Evolutionary conservation across 2,797 vertebrate genomes (phyloP).

Genomic region (Labeo calbasu): DNA sequence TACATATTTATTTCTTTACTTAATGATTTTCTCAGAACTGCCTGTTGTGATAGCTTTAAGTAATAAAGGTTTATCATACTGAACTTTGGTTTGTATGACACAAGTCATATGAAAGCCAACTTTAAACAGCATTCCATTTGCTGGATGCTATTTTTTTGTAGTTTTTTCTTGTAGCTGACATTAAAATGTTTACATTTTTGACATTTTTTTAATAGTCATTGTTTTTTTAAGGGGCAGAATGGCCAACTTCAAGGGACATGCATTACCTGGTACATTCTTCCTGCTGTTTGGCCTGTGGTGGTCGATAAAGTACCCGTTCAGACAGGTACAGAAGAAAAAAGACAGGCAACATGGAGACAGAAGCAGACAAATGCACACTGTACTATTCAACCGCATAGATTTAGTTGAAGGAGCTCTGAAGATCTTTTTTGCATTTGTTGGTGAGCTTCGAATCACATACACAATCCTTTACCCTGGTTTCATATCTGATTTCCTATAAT

Average conservation of each 20-base stretch:
- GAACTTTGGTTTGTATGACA: slow-evolving; percentile 30
- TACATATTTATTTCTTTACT: not conserved
- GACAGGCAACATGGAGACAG: slow-evolving; percentile 61
- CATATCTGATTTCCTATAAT: not conserved
- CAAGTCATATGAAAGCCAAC: not conserved
- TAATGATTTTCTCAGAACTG: not conserved
- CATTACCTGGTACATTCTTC: slow-evolving; percentile 93
- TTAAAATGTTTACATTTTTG: not conserved
- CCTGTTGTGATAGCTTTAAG: not conserved
- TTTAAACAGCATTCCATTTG: not conserved
- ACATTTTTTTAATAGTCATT: not conserved
- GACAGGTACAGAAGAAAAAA: slow-evolving; percentile 74
- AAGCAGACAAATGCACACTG: slow-evolving; percentile 45
- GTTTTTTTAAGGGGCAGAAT: slow-evolving; percentile 67
- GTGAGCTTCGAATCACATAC: slow-evolving; percentile 70
- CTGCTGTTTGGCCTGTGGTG: slow-evolving; percentile 90
- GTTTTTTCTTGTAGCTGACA: not conserved
- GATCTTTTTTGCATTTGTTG: slow-evolving; percentile 81
- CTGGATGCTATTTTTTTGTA: not conserved
- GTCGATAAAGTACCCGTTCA: slow-evolving; percentile 81
- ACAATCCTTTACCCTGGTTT: not conserved
- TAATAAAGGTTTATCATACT: slow-evolving; percentile 26
- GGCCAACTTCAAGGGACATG: slow-evolving; percentile 96
- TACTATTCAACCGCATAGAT: slow-evolving; percentile 76
- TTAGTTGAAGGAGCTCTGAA: slow-evolving; percentile 82